phyloP scores from a whole-genome alignment of 2,888 invertebrate species.

The Mactromeris polynyma region DNA sequence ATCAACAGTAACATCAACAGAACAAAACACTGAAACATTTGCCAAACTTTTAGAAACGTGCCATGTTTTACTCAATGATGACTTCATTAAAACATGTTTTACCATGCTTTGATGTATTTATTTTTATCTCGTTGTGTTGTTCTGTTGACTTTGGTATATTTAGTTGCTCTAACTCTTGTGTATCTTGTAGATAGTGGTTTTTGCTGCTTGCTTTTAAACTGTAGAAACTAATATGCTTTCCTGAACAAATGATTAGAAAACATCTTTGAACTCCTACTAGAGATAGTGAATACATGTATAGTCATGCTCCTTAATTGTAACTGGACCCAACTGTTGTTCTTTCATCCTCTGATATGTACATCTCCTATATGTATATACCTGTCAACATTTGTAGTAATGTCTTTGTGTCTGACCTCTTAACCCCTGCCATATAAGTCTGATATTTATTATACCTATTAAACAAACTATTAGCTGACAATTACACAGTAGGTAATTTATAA shows the following conservation, averaged over 20 bases:
- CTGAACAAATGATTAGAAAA: too few species aligned
- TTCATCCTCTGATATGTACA: too few species aligned
- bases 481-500: background rate
- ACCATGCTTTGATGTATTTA: background rate
- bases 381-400: background rate
- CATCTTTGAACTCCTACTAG: too few species aligned
- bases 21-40: background rate
- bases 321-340: too few species aligned
- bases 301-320: too few species aligned
- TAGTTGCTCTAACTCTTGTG: background rate
- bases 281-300: too few species aligned
- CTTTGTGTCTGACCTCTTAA: background rate
- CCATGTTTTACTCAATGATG: background rate
- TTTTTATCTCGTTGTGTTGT: background rate
- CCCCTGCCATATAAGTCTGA: background rate
- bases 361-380: background rate
- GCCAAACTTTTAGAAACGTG: background rate
- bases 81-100: background rate
- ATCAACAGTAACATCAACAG: background rate
- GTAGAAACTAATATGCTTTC: background rate
- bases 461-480: background rate
- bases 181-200: background rate
- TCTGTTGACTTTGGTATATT: background rate
- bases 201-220: background rate
- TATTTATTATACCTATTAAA: background rate